Conservation (phyloP, 2,888 invertebrate species). For the Reticulitermes lucifugus region DNA sequence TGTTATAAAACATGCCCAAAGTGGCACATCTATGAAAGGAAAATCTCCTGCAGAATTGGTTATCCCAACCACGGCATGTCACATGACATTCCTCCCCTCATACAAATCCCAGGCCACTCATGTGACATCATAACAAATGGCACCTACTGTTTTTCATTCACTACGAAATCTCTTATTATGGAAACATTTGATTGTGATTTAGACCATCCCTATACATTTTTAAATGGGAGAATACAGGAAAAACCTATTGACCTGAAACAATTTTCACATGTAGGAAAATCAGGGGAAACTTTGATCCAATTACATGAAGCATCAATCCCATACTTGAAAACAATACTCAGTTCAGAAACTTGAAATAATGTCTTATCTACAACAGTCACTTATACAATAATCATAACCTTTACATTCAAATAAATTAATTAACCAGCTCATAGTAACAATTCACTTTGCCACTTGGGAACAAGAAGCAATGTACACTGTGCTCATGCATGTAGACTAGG, state of each 20-base stretch:
- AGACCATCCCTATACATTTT: too few relatives aligned
- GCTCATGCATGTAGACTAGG: slow-evolving; percentile 35
- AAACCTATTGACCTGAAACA: not conserved
- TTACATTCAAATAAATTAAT: slow-evolving; percentile 31
- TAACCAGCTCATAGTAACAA: slow-evolving; percentile 4
- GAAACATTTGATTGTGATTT: too few relatives aligned
- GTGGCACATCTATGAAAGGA: too few relatives aligned
- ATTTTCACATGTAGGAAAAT: not conserved
- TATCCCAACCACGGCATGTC: too few relatives aligned
- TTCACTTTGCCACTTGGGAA: slow-evolving; percentile 46
- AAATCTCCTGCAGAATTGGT: too few relatives aligned
- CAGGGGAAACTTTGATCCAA: not conserved
- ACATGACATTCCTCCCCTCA: too few relatives aligned
- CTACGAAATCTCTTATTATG: too few relatives aligned
- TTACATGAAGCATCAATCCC: not conserved
- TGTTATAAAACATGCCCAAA: too few relatives aligned
- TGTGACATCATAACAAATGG: too few relatives aligned
- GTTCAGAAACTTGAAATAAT: not conserved
- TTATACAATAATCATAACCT: slow-evolving; percentile 10
- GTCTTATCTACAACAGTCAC: not conserved
- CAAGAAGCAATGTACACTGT: slow-evolving; percentile 34
- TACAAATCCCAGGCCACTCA: too few relatives aligned
- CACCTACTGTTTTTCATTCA: too few relatives aligned
- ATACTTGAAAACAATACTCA: not conserved
- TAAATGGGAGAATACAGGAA: not conserved